A percentile compares a stretch with the other conserved stretches of the same genome.
These are phyloP conservation scores for Xenopus laevis DNA, from an alignment of 2,113 vertebrate genomes.

Conservation along the genomic window DNA sequence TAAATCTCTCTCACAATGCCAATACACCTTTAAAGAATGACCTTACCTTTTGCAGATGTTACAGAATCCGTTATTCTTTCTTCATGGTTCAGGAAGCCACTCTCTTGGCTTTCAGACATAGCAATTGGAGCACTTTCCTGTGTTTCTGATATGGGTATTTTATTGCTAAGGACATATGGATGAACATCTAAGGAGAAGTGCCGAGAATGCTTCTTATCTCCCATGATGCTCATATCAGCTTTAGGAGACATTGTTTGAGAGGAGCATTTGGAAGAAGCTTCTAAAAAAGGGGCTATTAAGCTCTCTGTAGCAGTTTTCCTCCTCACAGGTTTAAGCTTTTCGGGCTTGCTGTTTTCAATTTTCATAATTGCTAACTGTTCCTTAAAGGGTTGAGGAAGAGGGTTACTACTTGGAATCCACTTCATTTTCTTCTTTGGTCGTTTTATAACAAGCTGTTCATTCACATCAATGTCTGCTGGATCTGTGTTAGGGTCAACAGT, in stretches of 20 bases:
- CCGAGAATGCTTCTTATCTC: conserved; percentile 87
- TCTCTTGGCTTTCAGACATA: conserved; percentile 77
- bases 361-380: conserved; percentile 84
- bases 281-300: conserved; percentile 84
- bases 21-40: conserved; percentile 16
- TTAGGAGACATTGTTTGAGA: conserved; percentile 68
- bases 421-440: conserved; percentile 94
- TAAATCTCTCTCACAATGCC: too few relatives aligned
- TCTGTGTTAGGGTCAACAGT: conserved; percentile 85
- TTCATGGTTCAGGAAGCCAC: conserved; percentile 72
- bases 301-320: conserved; percentile 84
- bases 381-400: conserved; percentile 94
- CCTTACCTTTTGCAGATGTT: conserved; percentile 69
- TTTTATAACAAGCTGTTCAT: conserved; percentile 86
- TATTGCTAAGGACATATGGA: conserved; percentile 86
- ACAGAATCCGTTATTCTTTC: conserved; percentile 60
- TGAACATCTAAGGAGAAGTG: conserved; percentile 97
- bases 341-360: conserved; percentile 85
- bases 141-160: conserved; percentile 82
- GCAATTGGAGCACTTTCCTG: conserved; percentile 67
- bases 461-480: conserved; percentile 77
- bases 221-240: conserved; percentile 54
- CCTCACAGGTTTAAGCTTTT: conserved; percentile 86
- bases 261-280: conserved; percentile 74
- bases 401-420: conserved; percentile 88